Conservation (phyloP, 2,888 invertebrate species). For the Spisula solida region DNA sequence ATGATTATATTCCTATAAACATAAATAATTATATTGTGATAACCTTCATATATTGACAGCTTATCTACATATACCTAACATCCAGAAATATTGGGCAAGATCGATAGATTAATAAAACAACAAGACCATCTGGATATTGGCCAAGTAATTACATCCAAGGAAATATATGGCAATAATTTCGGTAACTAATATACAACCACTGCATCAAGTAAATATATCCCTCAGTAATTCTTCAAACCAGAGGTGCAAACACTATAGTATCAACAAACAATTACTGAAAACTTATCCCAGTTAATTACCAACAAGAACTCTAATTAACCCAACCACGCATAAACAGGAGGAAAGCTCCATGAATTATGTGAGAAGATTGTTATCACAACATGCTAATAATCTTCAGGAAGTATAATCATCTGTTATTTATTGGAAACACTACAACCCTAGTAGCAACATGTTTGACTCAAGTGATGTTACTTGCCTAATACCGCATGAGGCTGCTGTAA, state of each 20-base stretch:
- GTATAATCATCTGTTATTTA: neutral
- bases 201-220: neutral
- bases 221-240: neutral
- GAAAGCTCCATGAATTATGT: neutral
- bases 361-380: conserved; percentile 2
- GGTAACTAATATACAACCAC: neutral
- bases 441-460: neutral
- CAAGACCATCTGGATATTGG: neutral
- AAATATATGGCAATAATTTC: neutral
- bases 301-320: conserved; percentile 41
- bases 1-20: no score
- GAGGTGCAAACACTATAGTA: conserved; percentile 6
- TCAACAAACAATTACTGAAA: conserved; percentile 30
- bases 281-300: conserved; percentile 36
- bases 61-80: neutral
- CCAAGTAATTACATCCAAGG: neutral
- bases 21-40: no score
- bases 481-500: no score
- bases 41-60: no score
- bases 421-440: neutral
- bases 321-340: neutral
- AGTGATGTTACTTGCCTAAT: neutral
- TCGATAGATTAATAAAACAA: neutral
- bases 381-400: neutral
- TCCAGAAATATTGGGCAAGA: neutral